phyloP scores from a whole-genome alignment of 2,113 vertebrate species.

The Myiopsitta monachus region DNA sequence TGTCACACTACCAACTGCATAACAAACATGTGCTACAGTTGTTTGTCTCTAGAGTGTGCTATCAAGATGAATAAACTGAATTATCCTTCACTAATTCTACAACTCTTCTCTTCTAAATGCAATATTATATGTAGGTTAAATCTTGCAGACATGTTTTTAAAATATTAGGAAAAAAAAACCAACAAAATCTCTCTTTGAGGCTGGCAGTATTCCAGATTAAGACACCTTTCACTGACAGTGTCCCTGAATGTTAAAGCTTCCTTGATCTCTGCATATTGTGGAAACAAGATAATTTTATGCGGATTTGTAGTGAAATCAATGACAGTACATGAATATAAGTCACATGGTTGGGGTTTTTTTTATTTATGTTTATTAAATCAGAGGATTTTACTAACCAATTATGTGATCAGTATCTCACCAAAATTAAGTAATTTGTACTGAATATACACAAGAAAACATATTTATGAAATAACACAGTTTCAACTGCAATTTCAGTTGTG shows the following conservation, averaged over 20 bases:
- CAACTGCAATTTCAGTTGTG: not conserved
- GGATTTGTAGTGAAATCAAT: not conserved
- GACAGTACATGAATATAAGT: not conserved
- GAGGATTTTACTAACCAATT: not conserved
- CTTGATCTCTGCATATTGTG: not conserved
- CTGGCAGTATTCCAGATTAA: not conserved
- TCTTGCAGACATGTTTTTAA: not conserved
- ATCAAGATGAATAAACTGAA: not conserved
- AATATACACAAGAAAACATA: not conserved
- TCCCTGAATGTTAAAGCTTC: not conserved
- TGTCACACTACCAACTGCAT: not conserved
- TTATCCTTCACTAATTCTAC: not conserved
- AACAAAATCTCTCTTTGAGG: not conserved
- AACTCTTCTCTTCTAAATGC: not conserved
- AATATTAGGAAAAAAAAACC: not conserved
- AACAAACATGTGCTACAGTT: not conserved
- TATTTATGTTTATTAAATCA: not conserved
- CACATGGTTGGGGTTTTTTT: not conserved
- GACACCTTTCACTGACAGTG: not conserved
- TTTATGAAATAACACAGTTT: not conserved
- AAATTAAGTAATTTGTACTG: not conserved
- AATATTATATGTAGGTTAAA: not conserved
- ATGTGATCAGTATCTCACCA: not conserved
- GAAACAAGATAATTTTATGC: rapidly evolving
- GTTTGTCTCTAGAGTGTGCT: not conserved